phyloP scores from a whole-genome alignment of 2,888 invertebrate genomes.

The Sycophila texana region DNA sequence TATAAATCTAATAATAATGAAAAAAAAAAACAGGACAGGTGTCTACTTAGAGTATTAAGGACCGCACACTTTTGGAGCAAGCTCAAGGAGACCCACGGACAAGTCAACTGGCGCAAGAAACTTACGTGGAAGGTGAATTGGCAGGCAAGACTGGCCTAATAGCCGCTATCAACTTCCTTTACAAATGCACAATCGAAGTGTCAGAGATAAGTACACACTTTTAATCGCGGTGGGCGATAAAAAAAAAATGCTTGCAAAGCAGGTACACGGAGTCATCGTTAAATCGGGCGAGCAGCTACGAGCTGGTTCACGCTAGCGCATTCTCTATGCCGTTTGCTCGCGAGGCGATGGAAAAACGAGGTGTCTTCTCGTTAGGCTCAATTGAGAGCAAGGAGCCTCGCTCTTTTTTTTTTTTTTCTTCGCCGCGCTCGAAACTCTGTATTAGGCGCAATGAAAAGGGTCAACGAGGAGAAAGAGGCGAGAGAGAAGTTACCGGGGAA shows the following conservation, averaged over 20 bases:
- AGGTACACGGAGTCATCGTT: conserved; percentile 32
- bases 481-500: neutral
- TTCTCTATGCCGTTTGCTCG: neutral
- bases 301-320: neutral
- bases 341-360: conserved; percentile 41
- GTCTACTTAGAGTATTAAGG: conserved; percentile 9
- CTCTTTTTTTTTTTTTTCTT: conserved; percentile 10
- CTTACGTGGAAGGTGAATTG: neutral
- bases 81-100: neutral
- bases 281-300: conserved; percentile 10
- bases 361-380: conserved; percentile 51
- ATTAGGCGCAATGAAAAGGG: conserved; percentile 43
- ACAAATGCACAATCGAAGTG: no score
- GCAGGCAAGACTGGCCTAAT: neutral
- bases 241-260: neutral
- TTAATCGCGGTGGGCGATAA: neutral
- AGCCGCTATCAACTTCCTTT: no score
- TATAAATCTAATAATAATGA: conserved; percentile 23
- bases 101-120: conserved; percentile 20
- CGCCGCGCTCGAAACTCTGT: neutral
- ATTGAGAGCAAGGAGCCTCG: conserved; percentile 42
- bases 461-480: conserved; percentile 17
- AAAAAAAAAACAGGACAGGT: neutral
- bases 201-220: neutral
- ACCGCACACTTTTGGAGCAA: neutral